Conservation (phyloP, 2,888 invertebrate genomes). For the Andrena marginata region DNA sequence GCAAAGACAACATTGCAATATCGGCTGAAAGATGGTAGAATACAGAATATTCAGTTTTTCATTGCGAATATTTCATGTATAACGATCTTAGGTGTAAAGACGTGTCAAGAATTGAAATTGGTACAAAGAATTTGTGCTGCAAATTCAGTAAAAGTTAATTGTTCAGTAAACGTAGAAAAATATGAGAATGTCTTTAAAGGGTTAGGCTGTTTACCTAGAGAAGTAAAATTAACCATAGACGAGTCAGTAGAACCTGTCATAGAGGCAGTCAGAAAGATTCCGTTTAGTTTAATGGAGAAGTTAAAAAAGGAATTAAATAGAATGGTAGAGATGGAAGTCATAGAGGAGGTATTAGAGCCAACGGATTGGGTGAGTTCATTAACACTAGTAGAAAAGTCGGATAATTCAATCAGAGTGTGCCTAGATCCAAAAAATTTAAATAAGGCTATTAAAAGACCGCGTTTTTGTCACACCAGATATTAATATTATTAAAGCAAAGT, state of each 20-base stretch:
- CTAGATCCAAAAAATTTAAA: too few relatives aligned
- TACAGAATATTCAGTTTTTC: not conserved
- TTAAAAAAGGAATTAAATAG: not conserved
- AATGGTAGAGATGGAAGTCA: not conserved
- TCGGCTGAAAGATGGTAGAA: not conserved
- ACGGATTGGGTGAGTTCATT: too few relatives aligned
- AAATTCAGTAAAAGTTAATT: not conserved
- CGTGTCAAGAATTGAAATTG: not conserved
- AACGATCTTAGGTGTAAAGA: not conserved
- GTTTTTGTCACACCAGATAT: too few relatives aligned
- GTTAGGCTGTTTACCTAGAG: not conserved
- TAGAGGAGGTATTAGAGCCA: not conserved
- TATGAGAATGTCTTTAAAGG: not conserved
- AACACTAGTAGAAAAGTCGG: too few relatives aligned
- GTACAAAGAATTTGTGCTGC: not conserved
- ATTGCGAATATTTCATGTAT: not conserved
- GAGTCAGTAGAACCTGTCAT: not conserved
- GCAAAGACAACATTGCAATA: not conserved
- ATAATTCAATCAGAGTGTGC: too few relatives aligned
- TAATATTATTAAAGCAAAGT: not conserved
- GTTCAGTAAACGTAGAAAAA: not conserved
- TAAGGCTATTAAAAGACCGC: too few relatives aligned
- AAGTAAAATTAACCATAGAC: not conserved
- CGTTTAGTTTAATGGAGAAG: not conserved
- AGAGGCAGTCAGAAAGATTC: not conserved